These are phyloP conservation scores for Syncerus caffer DNA, from an alignment of 2,797 vertebrate species.

Conservation along the genomic window DNA sequence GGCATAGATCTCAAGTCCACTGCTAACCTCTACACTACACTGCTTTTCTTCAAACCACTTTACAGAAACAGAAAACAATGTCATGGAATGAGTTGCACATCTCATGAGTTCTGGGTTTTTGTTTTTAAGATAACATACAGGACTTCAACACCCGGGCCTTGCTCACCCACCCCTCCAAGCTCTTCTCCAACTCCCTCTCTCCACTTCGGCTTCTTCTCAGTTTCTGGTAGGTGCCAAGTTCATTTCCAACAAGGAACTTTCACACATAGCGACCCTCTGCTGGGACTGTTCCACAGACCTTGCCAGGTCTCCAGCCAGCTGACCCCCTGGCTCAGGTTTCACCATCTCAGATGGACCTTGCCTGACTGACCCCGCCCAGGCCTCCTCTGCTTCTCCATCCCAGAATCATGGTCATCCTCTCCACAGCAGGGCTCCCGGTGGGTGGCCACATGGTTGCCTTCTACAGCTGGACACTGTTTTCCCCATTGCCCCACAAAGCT, in stretches of 20 bases:
- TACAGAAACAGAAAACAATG: neutral
- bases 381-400: neutral
- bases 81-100: neutral
- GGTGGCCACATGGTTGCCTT: rapidly evolving
- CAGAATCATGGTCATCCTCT: neutral
- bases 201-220: neutral
- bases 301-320: neutral
- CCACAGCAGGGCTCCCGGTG: neutral
- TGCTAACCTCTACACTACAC: neutral
- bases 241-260: neutral
- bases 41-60: neutral
- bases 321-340: neutral
- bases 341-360: neutral
- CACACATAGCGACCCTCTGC: neutral
- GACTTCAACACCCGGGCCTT: neutral
- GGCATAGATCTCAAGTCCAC: neutral
- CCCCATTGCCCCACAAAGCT: neutral
- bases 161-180: neutral
- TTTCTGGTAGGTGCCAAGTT: neutral
- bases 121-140: neutral
- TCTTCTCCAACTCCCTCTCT: neutral
- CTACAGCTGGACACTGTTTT: neutral
- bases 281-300: neutral
- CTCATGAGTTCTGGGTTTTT: neutral
- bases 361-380: neutral